phyloP scores from a whole-genome alignment of 2,797 vertebrate species.

The Scomberomorus guttatus region DNA sequence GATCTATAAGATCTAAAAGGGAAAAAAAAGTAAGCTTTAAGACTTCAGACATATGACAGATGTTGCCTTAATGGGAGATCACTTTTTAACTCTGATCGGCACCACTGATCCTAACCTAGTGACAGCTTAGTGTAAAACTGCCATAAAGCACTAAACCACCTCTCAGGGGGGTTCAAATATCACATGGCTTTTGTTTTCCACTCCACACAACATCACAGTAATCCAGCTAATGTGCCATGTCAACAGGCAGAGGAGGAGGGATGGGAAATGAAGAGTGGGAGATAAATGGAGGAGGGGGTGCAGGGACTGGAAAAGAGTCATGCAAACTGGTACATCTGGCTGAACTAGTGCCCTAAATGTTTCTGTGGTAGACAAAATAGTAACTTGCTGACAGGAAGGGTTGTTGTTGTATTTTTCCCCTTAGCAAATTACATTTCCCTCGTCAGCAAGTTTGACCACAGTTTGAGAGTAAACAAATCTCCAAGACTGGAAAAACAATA shows the following conservation, averaged over 20 bases:
- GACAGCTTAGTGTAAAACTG: conserved; percentile 55
- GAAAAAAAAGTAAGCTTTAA: too few species aligned
- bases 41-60: conserved; percentile 32
- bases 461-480: conserved; percentile 10
- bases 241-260: conserved; percentile 37
- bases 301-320: not conserved
- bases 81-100: conserved; percentile 21
- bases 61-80: conserved; percentile 28
- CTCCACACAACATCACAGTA: conserved; percentile 47
- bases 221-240: conserved; percentile 52
- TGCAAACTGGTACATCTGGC: conserved; percentile 51
- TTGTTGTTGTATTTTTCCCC: conserved; percentile 9
- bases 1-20: too few species aligned
- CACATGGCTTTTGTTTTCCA: conserved; percentile 64
- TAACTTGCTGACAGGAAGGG: conserved; percentile 8
- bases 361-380: conserved; percentile 11
- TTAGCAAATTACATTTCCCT: conserved; percentile 13
- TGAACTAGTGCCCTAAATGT: conserved; percentile 10
- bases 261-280: conserved; percentile 30
- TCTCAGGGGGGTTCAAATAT: conserved; percentile 48
- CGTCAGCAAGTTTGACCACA: conserved; percentile 8
- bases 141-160: conserved; percentile 33
- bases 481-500: not conserved
- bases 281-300: not conserved
- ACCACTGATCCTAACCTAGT: conserved; percentile 47